Base-by-base conservation (phyloP, 2,888 invertebrate genomes). In the Mystacides longicornis region DNA sequence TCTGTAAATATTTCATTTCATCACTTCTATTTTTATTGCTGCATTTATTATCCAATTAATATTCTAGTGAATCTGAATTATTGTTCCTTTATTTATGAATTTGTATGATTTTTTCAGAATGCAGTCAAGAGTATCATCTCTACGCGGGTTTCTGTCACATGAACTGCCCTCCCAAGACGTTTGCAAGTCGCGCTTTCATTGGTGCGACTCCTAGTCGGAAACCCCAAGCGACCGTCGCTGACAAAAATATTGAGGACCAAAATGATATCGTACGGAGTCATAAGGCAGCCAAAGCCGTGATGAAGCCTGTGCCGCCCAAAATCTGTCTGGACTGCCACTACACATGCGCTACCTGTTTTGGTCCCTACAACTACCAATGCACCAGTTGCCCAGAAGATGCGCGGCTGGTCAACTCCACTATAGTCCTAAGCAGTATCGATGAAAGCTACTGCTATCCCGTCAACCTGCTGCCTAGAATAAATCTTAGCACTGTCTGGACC, bases 301-400 rank as follows among this genome's bases (percentile, higher is more conserved):
- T 58, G 57, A 51, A 43, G 23, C 64, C 65, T 23, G 68, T 67
- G 64, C 63, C 67, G 31, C 74, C 73, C 5, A 68, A 69, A 23
- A 71, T 75, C 51, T 89, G 89, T 66, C 70, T 81, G 2, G 71
- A 75, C 23, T 89, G 89, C 67, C 88, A 89, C 71, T 88, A 89
- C 68, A 80, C 83, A n/a, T 89, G 89, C 67, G 77, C 78, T 55
- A 75, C 77, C 9, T 89, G 89, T 66, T 69, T 72, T 5, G 88
- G 88, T 9, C 82, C 87, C 5, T 78, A 80, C 63, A 82, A 85
- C 69, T 81, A 80, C 65, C 82, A 88, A 64, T 89, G 89, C 68
- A 69, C 75, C 43, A 71, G 79, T 3, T 89, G 89, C 69, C 80
- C 80, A 65, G 77, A 77, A 4, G 89, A 89, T 67, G 82, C 86